Evolutionary conservation across 2,888 invertebrate species (phyloP), one percentile per base, ranked within the genome.

Genomic region (Apoderus coryli): DNA sequence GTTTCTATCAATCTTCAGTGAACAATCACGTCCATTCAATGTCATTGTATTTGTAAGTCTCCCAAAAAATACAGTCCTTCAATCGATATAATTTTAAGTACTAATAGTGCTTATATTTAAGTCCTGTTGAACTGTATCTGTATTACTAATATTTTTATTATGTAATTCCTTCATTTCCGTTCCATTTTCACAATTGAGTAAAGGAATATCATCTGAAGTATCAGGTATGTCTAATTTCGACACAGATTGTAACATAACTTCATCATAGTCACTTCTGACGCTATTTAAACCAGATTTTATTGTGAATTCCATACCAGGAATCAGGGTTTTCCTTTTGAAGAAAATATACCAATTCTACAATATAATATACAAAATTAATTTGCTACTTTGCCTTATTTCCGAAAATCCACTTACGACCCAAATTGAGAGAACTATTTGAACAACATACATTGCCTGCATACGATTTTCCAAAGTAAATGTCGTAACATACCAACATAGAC

Each of bases 401-500:
- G n/a, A n/a, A n/a, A n/a, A n/a, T n/a, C n/a, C n/a, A n/a, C n/a
- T n/a, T n/a, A n/a, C n/a, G n/a, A n/a, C n/a, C n/a, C n/a, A n/a
- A n/a, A n/a, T n/a, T n/a, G n/a, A n/a, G n/a, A n/a, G n/a, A n/a
- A n/a, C n/a, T n/a, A n/a, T n/a, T n/a, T n/a, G n/a, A n/a, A n/a
- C n/a, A n/a, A n/a, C n/a, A n/a, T n/a, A n/a, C n/a, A n/a, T n/a
- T n/a, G n/a, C n/a, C n/a, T n/a, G n/a, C n/a, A n/a, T n/a, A n/a
- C n/a, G n/a, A n/a, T n/a, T n/a, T n/a, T n/a, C n/a, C n/a, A n/a
- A n/a, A n/a, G n/a, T n/a, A n/a, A n/a, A n/a, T n/a, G 36, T 35
- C 10, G 39, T 33, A 15, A 34, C 59, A 60, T 52, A 72, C 72
- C 69, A 73, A 65, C 34, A 64, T 53, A 39, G 65, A 60, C 10